Evolutionary conservation across 1,140 invertebrate species (phyloP), one percentile per base, ranked within the genome.

Genomic region (Bombus superbus): DNA sequence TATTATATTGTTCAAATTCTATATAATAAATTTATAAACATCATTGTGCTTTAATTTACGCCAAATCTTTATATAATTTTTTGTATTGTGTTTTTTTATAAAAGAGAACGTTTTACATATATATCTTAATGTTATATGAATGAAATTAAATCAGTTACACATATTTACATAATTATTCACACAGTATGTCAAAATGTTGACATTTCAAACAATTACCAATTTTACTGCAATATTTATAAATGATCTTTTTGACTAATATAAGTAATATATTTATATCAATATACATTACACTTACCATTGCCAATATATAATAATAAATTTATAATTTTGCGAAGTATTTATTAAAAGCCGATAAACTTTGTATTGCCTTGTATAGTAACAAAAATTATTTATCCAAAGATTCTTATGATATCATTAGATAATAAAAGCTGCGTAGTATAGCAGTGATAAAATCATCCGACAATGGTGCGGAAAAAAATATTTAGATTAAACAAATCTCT

Each of bases 101-200:
- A 35, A 80, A 85, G 79, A 38, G 32, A 72, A 79, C 28, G 44
- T 85, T 72, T 80, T 79, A 69, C 79, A 72, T 53, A 28, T 32
- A 35, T 28, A 40, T 40, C 76, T 80, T 85, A 85, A 38, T 28
- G 72, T 64, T 85, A 80, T 25, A 72, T 32, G 25, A 73, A 73
- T 64, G 76, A 85, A 85, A 85, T 80, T 83, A 83, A 83, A 83
- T 44, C 77, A 85, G 77, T 80, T 80, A 85, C 83, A 72, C 38
- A 64, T 85, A 85, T 85, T 78, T 85, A 85, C 83, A 85, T 62
- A 85, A 85, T 72, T 85, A 85, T 85, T 85, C 83, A 85, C 83
- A 85, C 32, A 85, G 40, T 47, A 72, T 72, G 76, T 62, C 83
- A 85, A 71, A 62, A 28, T 71, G 10, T 80, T 64, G 76, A 85